Percentiles rank a stretch among this genome's conserved stretches.
Evolutionary conservation across 2,113 vertebrate species (phyloP).

Genomic region (Equus quagga): DNA sequence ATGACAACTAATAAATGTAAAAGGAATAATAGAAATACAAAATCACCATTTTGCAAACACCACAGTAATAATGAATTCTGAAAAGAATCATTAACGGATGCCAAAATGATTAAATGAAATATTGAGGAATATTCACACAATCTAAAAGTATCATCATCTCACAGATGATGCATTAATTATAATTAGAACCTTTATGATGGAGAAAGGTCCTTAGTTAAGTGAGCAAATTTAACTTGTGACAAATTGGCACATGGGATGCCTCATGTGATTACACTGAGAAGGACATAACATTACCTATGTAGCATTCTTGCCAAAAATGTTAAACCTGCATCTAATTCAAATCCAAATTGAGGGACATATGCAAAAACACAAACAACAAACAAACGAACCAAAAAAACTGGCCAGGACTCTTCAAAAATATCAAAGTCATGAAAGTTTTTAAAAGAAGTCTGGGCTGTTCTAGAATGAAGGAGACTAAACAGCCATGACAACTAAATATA

Average conservation of each 20-base stretch:
- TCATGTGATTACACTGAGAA: neutral
- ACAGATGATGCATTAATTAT: neutral
- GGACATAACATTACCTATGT: neutral
- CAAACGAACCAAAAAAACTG: neutral
- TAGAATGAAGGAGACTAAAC: neutral
- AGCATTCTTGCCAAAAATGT: neutral
- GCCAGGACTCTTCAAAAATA: neutral
- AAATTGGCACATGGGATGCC: neutral
- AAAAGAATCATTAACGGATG: neutral
- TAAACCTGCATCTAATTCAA: neutral
- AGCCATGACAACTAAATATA: neutral
- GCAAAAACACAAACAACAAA: neutral
- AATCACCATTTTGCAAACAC: neutral
- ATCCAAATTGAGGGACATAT: neutral
- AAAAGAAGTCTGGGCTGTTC: rapidly evolving
- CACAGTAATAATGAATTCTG: neutral
- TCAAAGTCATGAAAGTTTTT: neutral
- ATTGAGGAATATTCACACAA: neutral
- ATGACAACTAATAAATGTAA: neutral
- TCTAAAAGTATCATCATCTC: neutral
- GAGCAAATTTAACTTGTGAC: neutral
- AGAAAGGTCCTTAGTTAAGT: neutral
- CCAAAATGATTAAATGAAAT: neutral
- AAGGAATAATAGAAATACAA: neutral
- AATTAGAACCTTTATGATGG: neutral